These are phyloP conservation scores for Cyaniris semiargus DNA, from an alignment of 2,888 invertebrate genomes.

Conservation along the genomic window DNA sequence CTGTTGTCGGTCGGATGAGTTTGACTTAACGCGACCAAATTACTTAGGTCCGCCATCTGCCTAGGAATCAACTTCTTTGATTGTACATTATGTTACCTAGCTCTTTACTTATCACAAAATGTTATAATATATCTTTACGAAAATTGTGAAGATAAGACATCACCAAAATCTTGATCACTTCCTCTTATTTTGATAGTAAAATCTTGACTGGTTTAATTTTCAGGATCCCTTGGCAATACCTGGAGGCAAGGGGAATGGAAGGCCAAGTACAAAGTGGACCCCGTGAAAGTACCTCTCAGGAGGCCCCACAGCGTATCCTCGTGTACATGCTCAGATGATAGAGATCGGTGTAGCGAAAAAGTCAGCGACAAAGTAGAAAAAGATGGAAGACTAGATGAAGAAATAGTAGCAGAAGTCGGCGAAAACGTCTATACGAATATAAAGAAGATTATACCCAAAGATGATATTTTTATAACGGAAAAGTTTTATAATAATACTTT, in stretches of 20 bases:
- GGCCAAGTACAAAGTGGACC: constrained; percentile 61
- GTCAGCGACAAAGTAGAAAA: constrained; percentile 33
- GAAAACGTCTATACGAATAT: constrained; percentile 50
- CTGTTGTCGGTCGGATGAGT: no score
- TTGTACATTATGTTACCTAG: not conserved
- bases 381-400: constrained; percentile 34
- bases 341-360: constrained; percentile 35
- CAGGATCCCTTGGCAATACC: constrained; percentile 87
- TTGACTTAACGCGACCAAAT: no score
- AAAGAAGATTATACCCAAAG: constrained; percentile 55
- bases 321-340: constrained; percentile 50
- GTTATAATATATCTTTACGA: not conserved
- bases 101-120: not conserved
- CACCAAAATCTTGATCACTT: not conserved
- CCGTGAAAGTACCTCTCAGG: constrained; percentile 56
- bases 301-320: constrained; percentile 49
- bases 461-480: constrained; percentile 62
- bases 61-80: no score
- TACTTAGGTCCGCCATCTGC: no score
- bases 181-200: not conserved
- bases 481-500: constrained; percentile 65
- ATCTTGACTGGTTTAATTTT: constrained; percentile 39
- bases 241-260: constrained; percentile 90
- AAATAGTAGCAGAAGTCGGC: constrained; percentile 42
- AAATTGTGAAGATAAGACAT: no score